Evolutionary conservation across 2,113 vertebrate species (phyloP).

Genomic region (Lamprotornis superbus): DNA sequence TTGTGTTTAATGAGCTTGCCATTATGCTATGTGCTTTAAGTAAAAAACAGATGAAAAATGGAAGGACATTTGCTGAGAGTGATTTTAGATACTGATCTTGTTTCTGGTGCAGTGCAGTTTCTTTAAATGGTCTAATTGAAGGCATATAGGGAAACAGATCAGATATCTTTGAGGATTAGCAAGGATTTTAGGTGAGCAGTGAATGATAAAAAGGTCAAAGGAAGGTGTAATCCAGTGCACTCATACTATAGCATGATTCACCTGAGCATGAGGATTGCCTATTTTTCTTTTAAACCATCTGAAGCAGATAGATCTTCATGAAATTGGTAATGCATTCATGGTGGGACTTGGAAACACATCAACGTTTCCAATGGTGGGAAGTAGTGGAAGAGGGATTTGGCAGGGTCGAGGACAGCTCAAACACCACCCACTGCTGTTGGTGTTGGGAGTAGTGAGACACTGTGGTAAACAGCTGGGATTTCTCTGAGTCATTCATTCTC

Average conservation of each 20-base stretch:
- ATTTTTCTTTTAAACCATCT: not conserved
- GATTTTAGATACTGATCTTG: not conserved
- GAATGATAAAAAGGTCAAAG: not conserved
- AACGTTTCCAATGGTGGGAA: not conserved
- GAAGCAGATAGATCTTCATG: not conserved
- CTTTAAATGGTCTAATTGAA: not conserved
- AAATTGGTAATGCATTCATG: not conserved
- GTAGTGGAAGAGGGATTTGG: not conserved
- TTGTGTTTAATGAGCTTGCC: not conserved
- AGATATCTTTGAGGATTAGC: not conserved
- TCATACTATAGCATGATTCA: not conserved
- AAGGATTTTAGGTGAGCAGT: not conserved
- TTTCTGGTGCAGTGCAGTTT: not conserved
- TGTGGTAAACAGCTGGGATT: not conserved
- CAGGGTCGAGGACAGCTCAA: not conserved
- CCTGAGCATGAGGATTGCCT: not conserved
- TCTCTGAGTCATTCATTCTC: not conserved
- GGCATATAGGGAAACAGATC: not conserved
- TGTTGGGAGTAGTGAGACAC: not conserved
- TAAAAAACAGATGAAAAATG: not conserved
- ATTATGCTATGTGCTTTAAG: not conserved
- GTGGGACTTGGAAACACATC: not conserved
- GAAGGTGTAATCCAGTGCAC: not conserved
- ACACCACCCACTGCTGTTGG: not conserved
- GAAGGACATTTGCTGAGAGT: not conserved